Base-by-base conservation (phyloP, 1,140 invertebrate genomes). In the Hycleus phaleratus region DNA sequence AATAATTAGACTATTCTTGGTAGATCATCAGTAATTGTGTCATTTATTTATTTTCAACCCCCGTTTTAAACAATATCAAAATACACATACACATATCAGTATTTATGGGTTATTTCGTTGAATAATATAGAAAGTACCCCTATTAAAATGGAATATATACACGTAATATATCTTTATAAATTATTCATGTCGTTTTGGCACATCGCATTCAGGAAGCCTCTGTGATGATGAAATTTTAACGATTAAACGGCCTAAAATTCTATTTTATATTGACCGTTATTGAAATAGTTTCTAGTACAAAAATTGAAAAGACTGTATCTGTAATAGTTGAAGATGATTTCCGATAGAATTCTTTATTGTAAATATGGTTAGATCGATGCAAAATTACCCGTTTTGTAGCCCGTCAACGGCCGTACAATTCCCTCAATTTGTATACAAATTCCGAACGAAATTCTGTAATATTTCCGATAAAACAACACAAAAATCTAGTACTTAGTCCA, bases 261-360 rank as follows among this genome's bases (percentile, higher is more conserved):
- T 53, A n/a, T 59, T 66, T 60, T 32, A 32, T 32, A 32, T 48
- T 9, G 61, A 66, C 64, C 61, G 64, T 49, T 55, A 60, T 47
- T 61, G 47, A 57, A 39, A 53, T 46, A 32, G 46, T 46, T 46
- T 39, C 10, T 55, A 55, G 52, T 39, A 38, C 44, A 55, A 55
- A 48, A 49, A 49, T 49, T 44, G 55, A 32, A 32, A 32, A 32
- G 32, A 32, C 32, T 32, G 32, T 32, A 32, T 32, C 4, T 4
- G 32, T 32, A 32, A 32, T 32, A 4, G 32, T 32, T 5, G 32
- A 32, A 32, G 32, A 7, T 5, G 7, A 32, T 32, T 32, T 32
- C 7, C 32, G 32, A 32, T 32, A 32, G 32, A 32, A 32, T 32
- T 32, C 7, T 32, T 4, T 32, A 5, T 32, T 32, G 32, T 32